Conservation (phyloP, 2,888 invertebrate species). For the Spisula solida region DNA sequence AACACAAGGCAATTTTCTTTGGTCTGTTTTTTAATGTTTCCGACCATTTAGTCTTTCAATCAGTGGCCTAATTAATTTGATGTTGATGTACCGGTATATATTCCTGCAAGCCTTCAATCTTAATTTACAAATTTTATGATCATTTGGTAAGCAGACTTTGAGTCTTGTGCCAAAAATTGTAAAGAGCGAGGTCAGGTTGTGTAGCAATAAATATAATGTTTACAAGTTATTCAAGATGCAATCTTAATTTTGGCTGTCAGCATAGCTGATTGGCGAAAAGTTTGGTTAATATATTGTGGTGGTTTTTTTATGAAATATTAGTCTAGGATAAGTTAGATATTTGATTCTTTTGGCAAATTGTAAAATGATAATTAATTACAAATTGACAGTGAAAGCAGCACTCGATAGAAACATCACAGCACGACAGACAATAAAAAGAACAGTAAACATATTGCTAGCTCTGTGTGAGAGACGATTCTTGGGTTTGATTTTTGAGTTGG, state of each 20-base stretch:
- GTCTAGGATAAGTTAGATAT: too few relatives aligned
- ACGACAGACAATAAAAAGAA: too few relatives aligned
- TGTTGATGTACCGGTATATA: neutral
- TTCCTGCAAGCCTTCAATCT: neutral
- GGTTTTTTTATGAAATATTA: too few relatives aligned
- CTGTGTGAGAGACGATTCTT: neutral
- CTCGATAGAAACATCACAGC: too few relatives aligned
- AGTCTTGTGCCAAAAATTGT: neutral
- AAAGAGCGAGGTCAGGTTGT: neutral
- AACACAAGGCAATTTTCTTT: neutral
- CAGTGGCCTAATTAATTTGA: neutral
- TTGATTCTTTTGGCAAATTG: too few relatives aligned
- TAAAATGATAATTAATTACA: too few relatives aligned
- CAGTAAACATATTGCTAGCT: too few relatives aligned
- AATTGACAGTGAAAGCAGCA: too few relatives aligned
- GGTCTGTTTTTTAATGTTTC: constrained; percentile 2
- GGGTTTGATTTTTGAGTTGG: too few relatives aligned
- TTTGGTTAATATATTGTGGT: too few relatives aligned
- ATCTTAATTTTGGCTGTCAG: neutral
- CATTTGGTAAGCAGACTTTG: neutral
- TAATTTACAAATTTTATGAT: neutral
- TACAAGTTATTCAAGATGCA: neutral
- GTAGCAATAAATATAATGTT: neutral
- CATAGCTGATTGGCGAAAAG: too few relatives aligned
- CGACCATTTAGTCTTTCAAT: neutral